Conservation (phyloP, 2,888 invertebrate species). For the Ernsta delagoae region DNA sequence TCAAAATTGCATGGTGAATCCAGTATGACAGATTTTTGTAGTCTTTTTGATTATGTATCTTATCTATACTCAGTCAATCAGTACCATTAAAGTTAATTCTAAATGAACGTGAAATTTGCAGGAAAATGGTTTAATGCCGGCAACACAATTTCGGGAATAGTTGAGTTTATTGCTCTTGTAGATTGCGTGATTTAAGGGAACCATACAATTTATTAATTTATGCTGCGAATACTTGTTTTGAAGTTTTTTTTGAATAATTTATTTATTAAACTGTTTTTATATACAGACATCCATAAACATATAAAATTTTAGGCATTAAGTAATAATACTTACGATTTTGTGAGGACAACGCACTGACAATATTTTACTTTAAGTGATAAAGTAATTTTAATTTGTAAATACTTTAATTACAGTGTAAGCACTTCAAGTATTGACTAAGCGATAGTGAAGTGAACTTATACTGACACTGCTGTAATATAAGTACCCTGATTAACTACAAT, state of each 20-base stretch:
- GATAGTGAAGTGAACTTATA: constrained; percentile 51
- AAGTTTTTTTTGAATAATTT: no score
- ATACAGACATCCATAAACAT: neutral
- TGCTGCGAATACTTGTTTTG: no score
- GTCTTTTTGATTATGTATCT: constrained; percentile 59
- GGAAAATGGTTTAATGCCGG: no score
- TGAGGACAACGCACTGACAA: neutral
- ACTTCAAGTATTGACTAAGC: constrained; percentile 48
- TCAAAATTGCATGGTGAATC: constrained; percentile 62
- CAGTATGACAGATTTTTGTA: constrained; percentile 55
- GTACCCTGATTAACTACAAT: constrained; percentile 72
- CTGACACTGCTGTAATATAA: constrained; percentile 52
- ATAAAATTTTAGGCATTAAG: neutral
- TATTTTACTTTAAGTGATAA: neutral
- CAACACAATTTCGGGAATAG: no score
- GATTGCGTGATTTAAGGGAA: neutral
- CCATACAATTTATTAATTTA: neutral
- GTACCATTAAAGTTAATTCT: constrained; percentile 68
- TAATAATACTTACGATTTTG: neutral
- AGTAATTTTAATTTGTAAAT: neutral
- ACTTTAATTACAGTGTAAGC: constrained; percentile 39
- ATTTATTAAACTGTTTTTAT: no score
- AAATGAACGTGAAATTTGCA: constrained; percentile 60
- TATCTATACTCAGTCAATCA: constrained; percentile 80
- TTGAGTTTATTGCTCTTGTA: neutral